Base-by-base conservation (phyloP, 2,888 invertebrate genomes). In the Dicranocentrus wangi region DNA sequence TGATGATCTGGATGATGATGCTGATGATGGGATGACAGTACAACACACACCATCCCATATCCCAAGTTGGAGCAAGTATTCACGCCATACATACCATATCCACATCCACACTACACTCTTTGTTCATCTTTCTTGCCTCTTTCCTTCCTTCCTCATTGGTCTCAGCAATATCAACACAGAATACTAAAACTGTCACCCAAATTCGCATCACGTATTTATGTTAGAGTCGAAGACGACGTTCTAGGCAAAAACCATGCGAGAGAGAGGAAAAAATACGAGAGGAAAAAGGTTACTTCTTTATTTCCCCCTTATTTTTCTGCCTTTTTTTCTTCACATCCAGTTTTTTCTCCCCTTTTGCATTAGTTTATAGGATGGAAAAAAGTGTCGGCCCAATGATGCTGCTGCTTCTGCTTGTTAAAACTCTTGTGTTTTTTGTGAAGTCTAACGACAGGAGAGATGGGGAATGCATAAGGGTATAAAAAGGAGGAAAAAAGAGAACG, bases 141-240 rank as follows among this genome's bases (percentile, higher is more conserved):
- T 70, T 70, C 70, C 65, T 71, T 53, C 70, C 63, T 75, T 71
- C 58, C 39, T 47, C 53, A 15, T 65, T 21, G 27, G 17, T 19
- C 42, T 55, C 42, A 76, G 39, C 55, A 78, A 82, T 82, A 84
- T 84, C 83, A 85, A 84, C 84, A 71, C 82, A 80, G 86, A 86
- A 86, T 86, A 86, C 86, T 86, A 86, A 86, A 85, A 82, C 79
- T 86, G 86, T 86, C 86, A 85, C 86, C 85, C 84, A 84, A 85
- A 85, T 85, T 86, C 86, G 78, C 72, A 78, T 84, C 86, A 86
- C 86, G 86, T 86, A 84, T 84, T 86, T 84, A 85, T 85, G 83
- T 60, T 69, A 69, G 13, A 51, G 39, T 28, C 43, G 23, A 77
- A 69, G 61, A 61, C 77, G 77, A 69, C 69, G 68, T 77, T 77